phyloP scores from a whole-genome alignment of 2,888 invertebrate species.

The Apotomis betuletana region DNA sequence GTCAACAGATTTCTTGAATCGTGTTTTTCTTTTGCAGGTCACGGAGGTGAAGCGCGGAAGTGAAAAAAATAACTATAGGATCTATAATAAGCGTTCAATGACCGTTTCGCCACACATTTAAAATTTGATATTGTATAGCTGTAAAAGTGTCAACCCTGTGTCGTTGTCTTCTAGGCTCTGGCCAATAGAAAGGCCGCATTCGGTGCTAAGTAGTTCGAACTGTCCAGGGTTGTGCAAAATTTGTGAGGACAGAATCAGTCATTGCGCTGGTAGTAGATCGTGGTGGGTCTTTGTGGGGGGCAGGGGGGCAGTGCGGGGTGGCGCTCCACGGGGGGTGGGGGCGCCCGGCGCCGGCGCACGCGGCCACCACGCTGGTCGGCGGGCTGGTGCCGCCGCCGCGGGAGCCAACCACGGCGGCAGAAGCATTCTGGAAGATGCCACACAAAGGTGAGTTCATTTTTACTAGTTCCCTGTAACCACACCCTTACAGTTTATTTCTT shows the following conservation, averaged over 20 bases:
- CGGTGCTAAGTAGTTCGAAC: conserved; percentile 15
- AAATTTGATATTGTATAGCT: background rate
- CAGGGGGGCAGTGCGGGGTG: conserved; percentile 70
- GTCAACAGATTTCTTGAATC: conserved; percentile 73
- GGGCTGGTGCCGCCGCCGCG: conserved; percentile 89
- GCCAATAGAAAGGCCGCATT: conserved; percentile 27
- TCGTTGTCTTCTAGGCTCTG: background rate
- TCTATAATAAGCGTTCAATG: conserved; percentile 28
- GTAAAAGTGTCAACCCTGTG: conserved; percentile 34
- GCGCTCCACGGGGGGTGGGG: conserved; percentile 84
- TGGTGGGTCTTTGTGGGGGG: conserved; percentile 46
- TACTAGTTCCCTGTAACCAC: background rate
- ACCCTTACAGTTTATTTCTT: no score
- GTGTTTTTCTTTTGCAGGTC: conserved; percentile 70
- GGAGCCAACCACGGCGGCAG: conserved; percentile 88
- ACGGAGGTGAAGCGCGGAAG: conserved; percentile 45
- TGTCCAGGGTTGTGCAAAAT: conserved; percentile 32
- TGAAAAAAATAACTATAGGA: conserved; percentile 30
- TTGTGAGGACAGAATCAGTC: conserved; percentile 35
- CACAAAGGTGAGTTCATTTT: conserved; percentile 87
- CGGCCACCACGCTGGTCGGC: conserved; percentile 85
- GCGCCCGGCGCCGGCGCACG: conserved; percentile 84
- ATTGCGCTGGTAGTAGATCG: conserved; percentile 39
- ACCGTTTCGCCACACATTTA: conserved; percentile 14
- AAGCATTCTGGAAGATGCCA: conserved; percentile 94